These are phyloP conservation scores for Clarias gariepinus DNA, from an alignment of 2,113 vertebrate species.

Conservation along the genomic window DNA sequence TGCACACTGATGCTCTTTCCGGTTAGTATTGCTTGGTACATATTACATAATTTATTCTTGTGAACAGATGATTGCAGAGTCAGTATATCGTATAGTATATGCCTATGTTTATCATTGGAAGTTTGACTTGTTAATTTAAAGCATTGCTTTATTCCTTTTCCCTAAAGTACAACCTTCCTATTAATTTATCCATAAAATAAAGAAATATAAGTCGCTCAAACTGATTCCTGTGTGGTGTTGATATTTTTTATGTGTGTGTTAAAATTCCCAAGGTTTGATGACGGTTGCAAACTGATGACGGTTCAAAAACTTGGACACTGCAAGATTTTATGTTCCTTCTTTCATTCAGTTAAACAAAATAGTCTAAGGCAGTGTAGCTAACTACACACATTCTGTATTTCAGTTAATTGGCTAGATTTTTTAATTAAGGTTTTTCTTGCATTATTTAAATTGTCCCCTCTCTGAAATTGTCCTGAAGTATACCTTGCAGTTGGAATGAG, in stretches of 20 bases:
- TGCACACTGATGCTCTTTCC: slow-evolving; percentile 13
- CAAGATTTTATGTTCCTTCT: neutral
- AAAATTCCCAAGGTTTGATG: neutral
- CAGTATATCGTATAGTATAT: neutral
- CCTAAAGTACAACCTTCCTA: slow-evolving; percentile 19
- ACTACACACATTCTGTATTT: neutral
- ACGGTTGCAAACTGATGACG: neutral
- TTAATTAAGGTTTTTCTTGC: neutral
- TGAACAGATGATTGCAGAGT: neutral
- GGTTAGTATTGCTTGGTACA: slow-evolving; percentile 34
- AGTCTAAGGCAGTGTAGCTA: neutral
- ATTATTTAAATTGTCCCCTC: neutral
- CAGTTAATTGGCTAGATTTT: neutral
- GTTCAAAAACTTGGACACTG: neutral
- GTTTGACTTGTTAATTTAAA: slow-evolving; percentile 25
- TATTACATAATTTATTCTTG: slow-evolving; percentile 29
- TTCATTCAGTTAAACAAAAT: neutral
- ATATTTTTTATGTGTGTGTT: slow-evolving; percentile 10
- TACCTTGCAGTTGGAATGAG: neutral
- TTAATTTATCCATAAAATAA: slow-evolving; percentile 37
- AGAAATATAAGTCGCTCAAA: slow-evolving; percentile 14
- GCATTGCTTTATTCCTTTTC: neutral
- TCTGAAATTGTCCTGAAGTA: neutral
- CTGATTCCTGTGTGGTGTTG: neutral
- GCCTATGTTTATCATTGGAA: slow-evolving; percentile 2